Evolutionary conservation across 2,888 invertebrate species (phyloP), one percentile per base, ranked within the genome.

Genomic region (Micoletzkya japonica): DNA sequence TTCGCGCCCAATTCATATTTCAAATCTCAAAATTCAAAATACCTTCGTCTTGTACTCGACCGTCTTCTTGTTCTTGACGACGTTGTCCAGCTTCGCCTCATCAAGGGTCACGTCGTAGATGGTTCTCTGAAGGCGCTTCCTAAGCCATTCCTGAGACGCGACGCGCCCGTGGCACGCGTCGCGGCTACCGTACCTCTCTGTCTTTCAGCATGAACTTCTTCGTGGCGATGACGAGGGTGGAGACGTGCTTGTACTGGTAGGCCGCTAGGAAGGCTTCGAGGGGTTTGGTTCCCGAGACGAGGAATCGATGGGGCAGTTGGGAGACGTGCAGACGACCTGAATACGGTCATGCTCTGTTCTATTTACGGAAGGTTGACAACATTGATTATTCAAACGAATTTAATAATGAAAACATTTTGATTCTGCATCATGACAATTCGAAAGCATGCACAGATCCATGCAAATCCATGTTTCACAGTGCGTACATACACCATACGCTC

Each of bases 301-400:
- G 52, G 54, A 72, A 57, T 28, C 70, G 57, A 6, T 49, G 17
- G 0, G 78, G 76, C 26, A 79, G 52, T 56, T 79, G 77, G 1
- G 74, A 75, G 4, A 74, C 70, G 68, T 79, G 78, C 37, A 79
- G 71, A 36, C 75, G 72, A 67, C 78, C 73, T 66, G 63, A n/a
- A 34, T 20, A 2, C n/a, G 7, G 17, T 4, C 2, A 36, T 58
- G 17, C n/a, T 36, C n/a, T n/a, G n/a, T n/a, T n/a, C n/a, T n/a
- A n/a, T n/a, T n/a, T n/a, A n/a, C n/a, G n/a, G n/a, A 44, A 44
- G 10, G 44, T n/a, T n/a, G n/a, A n/a, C n/a, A n/a, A n/a, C n/a
- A n/a, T n/a, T n/a, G n/a, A n/a, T n/a, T n/a, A n/a, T n/a, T n/a
- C n/a, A n/a, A n/a, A n/a, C n/a, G n/a, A n/a, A n/a, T n/a, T n/a